Evolutionary conservation across 2,113 vertebrate genomes (phyloP).

Genomic region (mouse (Mus musculus)): GRCm39 chr10:128080001-128080500

Average conservation of each 20-base stretch:
- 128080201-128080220: neutral
- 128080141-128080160: slow-evolving; percentile 95
- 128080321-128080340: slow-evolving; percentile 97
- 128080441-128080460: neutral
- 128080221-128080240: neutral
- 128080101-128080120: slow-evolving; percentile 98
- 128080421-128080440: neutral
- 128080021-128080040: slow-evolving; percentile 90
- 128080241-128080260: neutral
- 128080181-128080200: neutral
- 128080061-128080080: slow-evolving; percentile 94
- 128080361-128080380: slow-evolving; percentile 91
- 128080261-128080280: neutral
- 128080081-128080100: slow-evolving; percentile 96
- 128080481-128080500: neutral
- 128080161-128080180: neutral
- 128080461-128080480: neutral
- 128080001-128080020: slow-evolving; percentile 99
- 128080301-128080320: slow-evolving; percentile 95
- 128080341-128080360: slow-evolving; percentile 95
- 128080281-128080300: neutral
- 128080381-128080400: slow-evolving; percentile 92
- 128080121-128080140: slow-evolving; percentile 94
- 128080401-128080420: slow-evolving; percentile 94
- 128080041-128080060: slow-evolving; percentile 97